Base-by-base conservation (phyloP, 2,113 vertebrate genomes). In the Osmerus eperlanus region DNA sequence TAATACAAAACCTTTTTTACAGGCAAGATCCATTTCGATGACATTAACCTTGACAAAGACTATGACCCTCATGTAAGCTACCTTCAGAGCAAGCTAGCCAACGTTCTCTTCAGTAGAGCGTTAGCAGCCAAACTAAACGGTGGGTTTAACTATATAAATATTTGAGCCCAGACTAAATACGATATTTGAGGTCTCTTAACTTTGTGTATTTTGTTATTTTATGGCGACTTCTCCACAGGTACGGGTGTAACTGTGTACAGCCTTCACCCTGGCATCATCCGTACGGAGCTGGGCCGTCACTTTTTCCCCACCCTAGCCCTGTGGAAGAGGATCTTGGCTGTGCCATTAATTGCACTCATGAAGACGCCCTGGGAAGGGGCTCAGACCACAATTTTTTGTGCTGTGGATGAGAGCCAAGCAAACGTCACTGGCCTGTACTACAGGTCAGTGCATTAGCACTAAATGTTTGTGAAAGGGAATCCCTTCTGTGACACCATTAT, bases 21-120 rank as follows among this genome's bases (percentile, higher is more conserved):
- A 92, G 92, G 91, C 54, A 29, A 25, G 0, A 92, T 93, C 36
- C 25, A 91, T 61, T 92, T 93, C 76, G 86, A 92, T 29, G 92
- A 93, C 80, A 88, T 93, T 61, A 89, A 92, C 76, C 16, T 90
- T 6, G 91, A 93, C 32, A 67, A 80, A 66, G 19, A 82, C 69
- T 93, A 93, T 53, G 3, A 60, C 0, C 73, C 79, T 5, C 0
- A 41, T 0, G 67, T 3, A 15, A 89, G 90, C 78, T 93, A 93
- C 74, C 21, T 32, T 0, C 91, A 92, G 72, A 93, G 91, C 85
- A 93, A 93, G 72, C 77, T 93, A 63, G 91, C 91, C 19, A 93
- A 93, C 18, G 78, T 93, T 60, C 86, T 93, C 25, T 93, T 93
- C 29, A 73, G 70, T 67, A 83, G 53, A 25, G 90, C 91, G 68